Evolutionary conservation across 2,888 invertebrate species (phyloP).

Genomic region (Caenorhabditis sulstoni): DNA sequence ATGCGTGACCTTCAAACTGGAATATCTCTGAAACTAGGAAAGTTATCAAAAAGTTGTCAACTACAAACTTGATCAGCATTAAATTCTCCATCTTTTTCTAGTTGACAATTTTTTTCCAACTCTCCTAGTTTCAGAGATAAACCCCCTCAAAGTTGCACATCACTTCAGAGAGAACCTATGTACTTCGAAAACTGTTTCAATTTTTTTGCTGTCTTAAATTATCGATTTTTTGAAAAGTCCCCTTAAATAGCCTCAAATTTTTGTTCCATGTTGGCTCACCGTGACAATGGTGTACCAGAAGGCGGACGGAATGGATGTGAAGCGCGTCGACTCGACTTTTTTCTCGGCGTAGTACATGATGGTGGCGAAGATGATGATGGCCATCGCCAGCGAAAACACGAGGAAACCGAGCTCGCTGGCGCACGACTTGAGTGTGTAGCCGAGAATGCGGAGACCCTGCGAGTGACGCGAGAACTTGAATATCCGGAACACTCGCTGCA

Average conservation of each 20-base stretch:
- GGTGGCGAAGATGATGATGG: conserved; percentile 99
- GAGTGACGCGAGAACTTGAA: conserved; percentile 99
- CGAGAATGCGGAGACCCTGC: conserved; percentile 96
- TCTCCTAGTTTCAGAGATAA: too few relatives aligned
- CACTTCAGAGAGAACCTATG: not conserved
- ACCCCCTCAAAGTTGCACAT: too few relatives aligned
- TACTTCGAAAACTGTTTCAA: not conserved
- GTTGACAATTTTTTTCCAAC: too few relatives aligned
- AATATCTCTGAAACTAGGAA: too few relatives aligned
- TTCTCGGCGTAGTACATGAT: conserved; percentile 99
- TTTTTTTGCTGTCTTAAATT: conserved; percentile 2
- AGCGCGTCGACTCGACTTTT: conserved; percentile 91
- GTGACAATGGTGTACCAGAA: conserved; percentile 99
- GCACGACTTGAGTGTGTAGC: conserved; percentile 92
- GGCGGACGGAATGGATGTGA: conserved; percentile 99
- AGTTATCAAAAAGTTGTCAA: too few relatives aligned
- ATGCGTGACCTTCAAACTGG: too few relatives aligned
- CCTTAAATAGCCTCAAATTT: too few relatives aligned
- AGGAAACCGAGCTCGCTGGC: conserved; percentile 89
- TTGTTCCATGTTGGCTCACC: conserved; percentile 84
- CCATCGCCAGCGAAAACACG: conserved; percentile 99
- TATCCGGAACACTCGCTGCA: conserved; percentile 94
- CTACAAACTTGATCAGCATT: too few relatives aligned
- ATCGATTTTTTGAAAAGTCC: too few relatives aligned
- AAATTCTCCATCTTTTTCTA: too few relatives aligned